phyloP scores from a whole-genome alignment of 2,888 invertebrate genomes.

The Tiliacea aurago region DNA sequence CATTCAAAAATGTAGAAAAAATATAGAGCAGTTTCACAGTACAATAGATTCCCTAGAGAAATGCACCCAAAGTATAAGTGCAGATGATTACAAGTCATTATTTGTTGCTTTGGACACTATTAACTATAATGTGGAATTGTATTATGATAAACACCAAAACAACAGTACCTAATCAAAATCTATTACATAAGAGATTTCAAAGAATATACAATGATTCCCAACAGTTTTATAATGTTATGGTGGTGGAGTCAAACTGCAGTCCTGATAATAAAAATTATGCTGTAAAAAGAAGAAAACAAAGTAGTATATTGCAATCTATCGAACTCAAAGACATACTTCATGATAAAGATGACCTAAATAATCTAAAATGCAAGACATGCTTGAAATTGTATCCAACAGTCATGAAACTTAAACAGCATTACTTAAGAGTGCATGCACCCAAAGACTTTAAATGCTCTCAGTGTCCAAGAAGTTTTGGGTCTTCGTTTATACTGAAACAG shows the following conservation, averaged over 20 bases:
- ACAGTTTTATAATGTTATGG: slow-evolving; percentile 17
- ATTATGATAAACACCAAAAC: slow-evolving; percentile 52
- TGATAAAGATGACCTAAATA: slow-evolving; percentile 38
- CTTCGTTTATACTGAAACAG: slow-evolving; percentile 57
- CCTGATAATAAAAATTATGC: not conserved
- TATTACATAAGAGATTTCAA: slow-evolving; percentile 40
- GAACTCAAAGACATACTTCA: slow-evolving; percentile 33
- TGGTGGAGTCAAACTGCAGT: slow-evolving; percentile 16
- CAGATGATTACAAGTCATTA: slow-evolving; percentile 41
- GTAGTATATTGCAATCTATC: slow-evolving; percentile 1
- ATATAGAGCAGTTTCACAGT: slow-evolving; percentile 45
- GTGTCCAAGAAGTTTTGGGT: slow-evolving; percentile 68
- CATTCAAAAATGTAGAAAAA: slow-evolving; percentile 64
- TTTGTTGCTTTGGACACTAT: slow-evolving; percentile 41
- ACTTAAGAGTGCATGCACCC: slow-evolving; percentile 69
- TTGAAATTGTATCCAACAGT: slow-evolving; percentile 57
- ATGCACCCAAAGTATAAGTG: not conserved
- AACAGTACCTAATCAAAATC: slow-evolving; percentile 10
- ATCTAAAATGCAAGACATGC: slow-evolving; percentile 68
- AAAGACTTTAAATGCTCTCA: slow-evolving; percentile 67
- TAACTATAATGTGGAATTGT: slow-evolving; percentile 33
- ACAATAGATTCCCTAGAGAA: slow-evolving; percentile 51
- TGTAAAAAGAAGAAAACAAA: slow-evolving; percentile 1
- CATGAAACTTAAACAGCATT: slow-evolving; percentile 67
- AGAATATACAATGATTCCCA: slow-evolving; percentile 18